Evolutionary conservation across 2,113 vertebrate species (phyloP).

Genomic region (Cottus gobio): DNA sequence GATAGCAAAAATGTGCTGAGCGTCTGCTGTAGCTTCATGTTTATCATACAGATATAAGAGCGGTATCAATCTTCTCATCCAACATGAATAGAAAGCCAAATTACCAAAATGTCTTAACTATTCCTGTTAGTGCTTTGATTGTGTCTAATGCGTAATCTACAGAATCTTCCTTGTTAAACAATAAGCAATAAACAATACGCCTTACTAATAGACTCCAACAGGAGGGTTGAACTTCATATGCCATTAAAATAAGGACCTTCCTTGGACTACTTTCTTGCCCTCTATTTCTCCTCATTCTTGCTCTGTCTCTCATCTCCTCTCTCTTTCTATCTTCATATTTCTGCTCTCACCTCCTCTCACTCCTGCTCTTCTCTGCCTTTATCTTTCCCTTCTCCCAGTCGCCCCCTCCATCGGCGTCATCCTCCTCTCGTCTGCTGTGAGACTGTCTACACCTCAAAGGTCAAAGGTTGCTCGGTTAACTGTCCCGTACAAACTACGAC

Average conservation of each 20-base stretch:
- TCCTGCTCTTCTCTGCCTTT: slow-evolving; percentile 16
- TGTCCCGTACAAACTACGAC: slow-evolving; percentile 51
- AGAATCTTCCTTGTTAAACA: not conserved
- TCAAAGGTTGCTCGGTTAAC: slow-evolving; percentile 65
- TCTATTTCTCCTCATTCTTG: not conserved
- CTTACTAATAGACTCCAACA: not conserved
- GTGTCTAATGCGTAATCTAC: not conserved
- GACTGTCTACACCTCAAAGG: slow-evolving; percentile 57
- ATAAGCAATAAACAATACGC: not conserved
- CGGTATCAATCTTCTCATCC: not conserved
- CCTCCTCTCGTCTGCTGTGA: slow-evolving; percentile 38
- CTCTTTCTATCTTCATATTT: slow-evolving; percentile 22
- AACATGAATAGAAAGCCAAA: not conserved
- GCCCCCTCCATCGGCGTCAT: slow-evolving; percentile 7
- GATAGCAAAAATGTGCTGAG: not conserved
- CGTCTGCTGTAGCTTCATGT: not conserved
- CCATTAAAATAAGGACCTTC: not conserved
- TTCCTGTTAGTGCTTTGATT: not conserved
- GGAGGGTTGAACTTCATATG: not conserved
- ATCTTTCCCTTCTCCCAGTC: slow-evolving; percentile 22
- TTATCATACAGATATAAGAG: not conserved
- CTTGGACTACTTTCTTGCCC: not conserved
- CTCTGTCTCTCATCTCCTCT: slow-evolving; percentile 2
- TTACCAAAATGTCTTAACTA: not conserved
- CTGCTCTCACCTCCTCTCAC: slow-evolving; percentile 34